Percentiles rank a stretch among this genome's conserved stretches.
These are phyloP conservation scores for Caerostris darwini DNA, from an alignment of 1,140 invertebrate species.

Conservation along the genomic window DNA sequence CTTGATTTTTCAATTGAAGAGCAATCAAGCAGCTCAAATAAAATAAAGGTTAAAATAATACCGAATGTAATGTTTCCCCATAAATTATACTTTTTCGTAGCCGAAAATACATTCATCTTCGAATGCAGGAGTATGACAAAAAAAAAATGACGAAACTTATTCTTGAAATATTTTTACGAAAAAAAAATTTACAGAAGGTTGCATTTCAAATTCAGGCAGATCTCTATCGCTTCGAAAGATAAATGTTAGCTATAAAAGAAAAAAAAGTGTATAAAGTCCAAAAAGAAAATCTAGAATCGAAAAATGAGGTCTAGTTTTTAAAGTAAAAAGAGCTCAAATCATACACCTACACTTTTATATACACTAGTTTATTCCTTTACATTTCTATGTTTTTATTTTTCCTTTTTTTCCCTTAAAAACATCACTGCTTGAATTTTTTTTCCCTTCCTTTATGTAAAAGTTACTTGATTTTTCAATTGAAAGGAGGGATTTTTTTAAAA, in stretches of 20 bases:
- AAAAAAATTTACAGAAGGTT: not conserved
- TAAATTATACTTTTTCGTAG: not conserved
- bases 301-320: not conserved
- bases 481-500: not conserved
- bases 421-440: not conserved
- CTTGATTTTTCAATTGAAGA: constrained; percentile 39
- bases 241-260: constrained; percentile 9
- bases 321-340: not conserved
- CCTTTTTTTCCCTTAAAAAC: too few relatives aligned
- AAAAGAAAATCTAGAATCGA: not conserved
- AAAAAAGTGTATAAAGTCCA: not conserved
- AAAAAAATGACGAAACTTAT: not conserved
- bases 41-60: not conserved
- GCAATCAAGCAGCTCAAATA: not conserved
- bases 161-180: not conserved
- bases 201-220: not conserved
- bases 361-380: constrained; percentile 26
- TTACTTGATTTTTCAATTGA: too few relatives aligned
- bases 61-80: not conserved
- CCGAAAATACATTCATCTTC: not conserved
- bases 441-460: too few relatives aligned
- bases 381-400: not conserved
- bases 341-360: not conserved
- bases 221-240: constrained; percentile 6
- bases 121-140: not conserved